Base-by-base conservation (phyloP, 2,888 invertebrate genomes). In the Caenorhabditis japonica region DNA sequence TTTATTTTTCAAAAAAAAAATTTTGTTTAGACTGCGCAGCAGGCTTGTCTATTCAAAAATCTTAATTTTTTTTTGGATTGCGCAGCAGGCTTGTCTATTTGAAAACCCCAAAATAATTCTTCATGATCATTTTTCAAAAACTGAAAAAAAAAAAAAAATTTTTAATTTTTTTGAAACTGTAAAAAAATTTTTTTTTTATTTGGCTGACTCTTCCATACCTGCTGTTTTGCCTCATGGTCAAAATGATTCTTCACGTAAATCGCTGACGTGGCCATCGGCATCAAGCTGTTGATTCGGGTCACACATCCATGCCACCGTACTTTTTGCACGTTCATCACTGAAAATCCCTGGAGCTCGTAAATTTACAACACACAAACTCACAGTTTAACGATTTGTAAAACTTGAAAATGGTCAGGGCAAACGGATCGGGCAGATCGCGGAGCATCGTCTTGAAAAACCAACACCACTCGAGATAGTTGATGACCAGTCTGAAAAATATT, bases 171-270 rank as follows among this genome's bases (percentile, higher is more conserved):
- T 61, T 13, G 34, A 49, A 39, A 51, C 44, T 36, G 13, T 36
- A 5, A 44, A 21, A 27, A 7, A 23, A 5, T 44, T 38, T 55
- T n/a, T 21, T 12, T 13, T 21, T 17, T 13, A 13, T 55, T 55
- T 43, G 10, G 23, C 12, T 13, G 10, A 39, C 23, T 44, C 13
- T 43, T 52, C 10, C 13, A 13, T 15, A 79, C 80, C 86, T 94
- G 94, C 76, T 92, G 92, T 89, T 90, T 91, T 30, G 95, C 94
- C 80, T 92, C 93, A 85, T 94, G 93, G 83, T 95, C 94, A 84
- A 96, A 96, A 87, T 94, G 93, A 85, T 93, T 92, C 64, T 91
- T 90, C 0, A 96, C 94, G 87, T 95, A 97, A 90, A 96, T 92
- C 0, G 94, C 92, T 0, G 95, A 95, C 38, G 95, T 90, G 0